Percentiles rank a stretch among this genome's conserved stretches.
These are phyloP conservation scores for Penaeus indicus DNA, from an alignment of 1,140 invertebrate species.

Conservation along the genomic window DNA sequence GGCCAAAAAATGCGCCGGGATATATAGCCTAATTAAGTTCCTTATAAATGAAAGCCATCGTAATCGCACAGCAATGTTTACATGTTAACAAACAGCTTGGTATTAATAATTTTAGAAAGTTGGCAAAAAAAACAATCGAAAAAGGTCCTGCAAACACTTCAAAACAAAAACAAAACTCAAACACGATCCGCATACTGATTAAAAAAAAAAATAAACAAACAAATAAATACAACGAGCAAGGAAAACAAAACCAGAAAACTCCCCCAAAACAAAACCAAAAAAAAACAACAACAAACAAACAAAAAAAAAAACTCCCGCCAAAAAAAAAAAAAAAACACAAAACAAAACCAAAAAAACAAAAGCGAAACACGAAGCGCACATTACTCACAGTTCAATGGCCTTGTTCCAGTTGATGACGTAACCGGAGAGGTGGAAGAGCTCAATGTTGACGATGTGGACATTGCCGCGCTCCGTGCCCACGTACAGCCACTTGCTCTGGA, in stretches of 20 bases:
- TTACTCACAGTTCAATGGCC: conserved; percentile 97
- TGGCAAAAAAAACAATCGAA: no score
- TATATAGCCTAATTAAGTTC: no score
- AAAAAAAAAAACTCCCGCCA: no score
- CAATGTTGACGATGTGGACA: conserved; percentile 97
- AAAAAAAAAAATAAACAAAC: no score
- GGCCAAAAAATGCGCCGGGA: no score
- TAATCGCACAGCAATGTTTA: background rate
- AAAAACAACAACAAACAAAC: background rate
- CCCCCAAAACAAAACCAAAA: no score
- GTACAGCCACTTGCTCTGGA: conserved; percentile 98
- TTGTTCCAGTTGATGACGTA: conserved; percentile 99
- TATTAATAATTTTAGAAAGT: no score
- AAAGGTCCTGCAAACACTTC: no score
- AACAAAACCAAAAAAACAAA: background rate
- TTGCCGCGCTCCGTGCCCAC: conserved; percentile 98
- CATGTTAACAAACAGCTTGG: background rate
- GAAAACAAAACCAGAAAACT: no score
- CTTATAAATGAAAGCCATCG: background rate
- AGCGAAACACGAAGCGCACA: conserved; percentile 68
- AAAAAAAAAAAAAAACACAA: background rate
- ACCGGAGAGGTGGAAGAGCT: conserved; percentile 94
- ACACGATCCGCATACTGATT: conserved; percentile 68
- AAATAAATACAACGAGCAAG: no score
- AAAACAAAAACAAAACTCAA: no score